A percentile compares a stretch with the other conserved stretches of the same genome.
Evolutionary conservation across 2,113 vertebrate genomes (phyloP).

Genomic region (Jacana jacana): DNA sequence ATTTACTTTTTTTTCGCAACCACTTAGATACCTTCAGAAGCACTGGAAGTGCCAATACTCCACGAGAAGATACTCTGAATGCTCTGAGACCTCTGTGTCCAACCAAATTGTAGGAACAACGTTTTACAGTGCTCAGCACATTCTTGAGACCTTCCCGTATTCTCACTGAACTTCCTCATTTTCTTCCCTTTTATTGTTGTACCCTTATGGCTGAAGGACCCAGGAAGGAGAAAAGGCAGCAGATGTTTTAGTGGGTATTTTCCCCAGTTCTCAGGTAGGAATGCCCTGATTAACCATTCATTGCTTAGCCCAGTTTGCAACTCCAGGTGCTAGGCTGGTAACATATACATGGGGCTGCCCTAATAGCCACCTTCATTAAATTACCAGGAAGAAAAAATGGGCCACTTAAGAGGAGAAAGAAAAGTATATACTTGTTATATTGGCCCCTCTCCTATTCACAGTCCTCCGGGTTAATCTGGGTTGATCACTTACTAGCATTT

Average conservation of each 20-base stretch:
- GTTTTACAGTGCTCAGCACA: not conserved
- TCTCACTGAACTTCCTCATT: not conserved
- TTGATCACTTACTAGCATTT: not conserved
- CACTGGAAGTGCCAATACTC: not conserved
- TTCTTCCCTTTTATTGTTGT: not conserved
- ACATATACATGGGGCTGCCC: not conserved
- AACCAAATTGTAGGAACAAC: not conserved
- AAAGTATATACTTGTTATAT: not conserved
- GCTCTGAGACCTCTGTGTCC: not conserved
- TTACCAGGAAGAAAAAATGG: not conserved
- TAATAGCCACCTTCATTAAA: not conserved
- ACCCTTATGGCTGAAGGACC: not conserved
- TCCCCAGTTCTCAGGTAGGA: not conserved
- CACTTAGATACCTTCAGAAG: not conserved
- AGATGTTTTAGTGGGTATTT: not conserved
- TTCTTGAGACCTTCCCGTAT: not conserved
- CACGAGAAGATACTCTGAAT: not conserved
- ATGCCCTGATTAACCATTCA: not conserved
- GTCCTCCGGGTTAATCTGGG: not conserved
- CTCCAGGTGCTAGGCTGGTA: not conserved
- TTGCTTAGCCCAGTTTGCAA: not conserved
- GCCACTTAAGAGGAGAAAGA: not conserved
- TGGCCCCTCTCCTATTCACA: not conserved
- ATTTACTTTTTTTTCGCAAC: not conserved
- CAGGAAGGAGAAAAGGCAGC: not conserved